phyloP scores from a whole-genome alignment of 2,113 vertebrate genomes.

The Propithecus coquereli region DNA sequence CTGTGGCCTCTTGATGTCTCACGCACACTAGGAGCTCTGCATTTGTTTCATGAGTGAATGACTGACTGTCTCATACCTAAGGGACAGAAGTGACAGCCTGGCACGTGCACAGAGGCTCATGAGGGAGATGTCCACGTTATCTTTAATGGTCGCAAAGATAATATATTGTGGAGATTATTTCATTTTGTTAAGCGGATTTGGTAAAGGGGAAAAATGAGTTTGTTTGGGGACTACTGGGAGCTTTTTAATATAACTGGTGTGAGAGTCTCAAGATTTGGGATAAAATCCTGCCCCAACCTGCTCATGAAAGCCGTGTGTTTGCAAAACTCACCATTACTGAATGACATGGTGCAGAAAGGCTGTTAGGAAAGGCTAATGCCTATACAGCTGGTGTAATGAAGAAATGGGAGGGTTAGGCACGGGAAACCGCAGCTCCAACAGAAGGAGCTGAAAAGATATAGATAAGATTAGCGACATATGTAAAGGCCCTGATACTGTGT shows the following conservation, averaged over 20 bases:
- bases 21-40: neutral
- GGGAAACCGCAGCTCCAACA: constrained; percentile 85
- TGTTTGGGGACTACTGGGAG: constrained; percentile 40
- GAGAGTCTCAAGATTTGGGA: constrained; percentile 80
- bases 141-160: constrained; percentile 67
- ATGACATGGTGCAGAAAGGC: constrained; percentile 82
- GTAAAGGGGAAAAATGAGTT: constrained; percentile 56
- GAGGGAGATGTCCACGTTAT: neutral
- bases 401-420: constrained; percentile 85
- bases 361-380: constrained; percentile 82
- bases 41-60: neutral
- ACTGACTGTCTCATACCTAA: neutral
- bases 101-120: neutral
- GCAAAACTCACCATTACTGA: constrained; percentile 83
- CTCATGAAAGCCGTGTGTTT: constrained; percentile 74
- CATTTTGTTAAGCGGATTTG: constrained; percentile 77
- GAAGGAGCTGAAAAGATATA: constrained; percentile 89
- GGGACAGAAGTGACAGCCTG: neutral
- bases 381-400: constrained; percentile 83
- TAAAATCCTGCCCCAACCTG: constrained; percentile 81
- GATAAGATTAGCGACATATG: constrained; percentile 93
- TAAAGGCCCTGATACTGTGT: constrained; percentile 89
- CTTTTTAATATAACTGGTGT: constrained; percentile 79
- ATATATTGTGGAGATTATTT: constrained; percentile 60
- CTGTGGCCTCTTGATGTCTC: neutral